Conservation (phyloP, 2,797 vertebrate species). For the Cynopterus sphinx region DNA sequence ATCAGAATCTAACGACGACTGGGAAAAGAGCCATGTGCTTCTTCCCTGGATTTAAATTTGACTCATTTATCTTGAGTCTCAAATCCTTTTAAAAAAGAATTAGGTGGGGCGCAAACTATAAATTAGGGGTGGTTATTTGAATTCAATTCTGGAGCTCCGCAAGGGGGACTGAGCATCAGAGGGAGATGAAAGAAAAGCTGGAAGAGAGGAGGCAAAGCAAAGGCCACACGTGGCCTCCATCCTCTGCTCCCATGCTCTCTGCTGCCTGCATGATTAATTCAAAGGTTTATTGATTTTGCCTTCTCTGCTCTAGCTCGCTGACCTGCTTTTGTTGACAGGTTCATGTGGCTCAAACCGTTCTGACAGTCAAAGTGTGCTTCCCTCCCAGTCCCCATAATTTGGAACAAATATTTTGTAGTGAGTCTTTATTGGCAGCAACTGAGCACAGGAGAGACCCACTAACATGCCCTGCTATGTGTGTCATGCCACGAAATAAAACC, state of each 20-base stretch:
- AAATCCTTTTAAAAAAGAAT: neutral
- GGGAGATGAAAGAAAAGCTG: neutral
- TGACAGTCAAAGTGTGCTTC: neutral
- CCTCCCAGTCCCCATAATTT: rapidly evolving
- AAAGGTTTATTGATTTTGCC: conserved; percentile 53
- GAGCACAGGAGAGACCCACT: neutral
- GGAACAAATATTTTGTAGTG: neutral
- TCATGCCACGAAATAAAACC: rapidly evolving
- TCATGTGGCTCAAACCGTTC: neutral
- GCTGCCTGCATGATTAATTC: conserved; percentile 34
- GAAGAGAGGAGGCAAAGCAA: neutral
- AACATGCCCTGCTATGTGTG: rapidly evolving
- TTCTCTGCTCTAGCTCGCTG: neutral
- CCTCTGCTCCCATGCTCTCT: neutral
- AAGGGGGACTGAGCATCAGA: rapidly evolving
- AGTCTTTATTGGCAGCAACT: neutral
- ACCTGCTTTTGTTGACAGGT: conserved; percentile 39
- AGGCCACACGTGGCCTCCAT: rapidly evolving
- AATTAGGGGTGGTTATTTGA: neutral
- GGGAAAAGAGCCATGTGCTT: neutral
- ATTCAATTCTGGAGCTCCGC: neutral
- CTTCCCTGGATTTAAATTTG: neutral
- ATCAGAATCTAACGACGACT: neutral
- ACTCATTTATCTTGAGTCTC: neutral
- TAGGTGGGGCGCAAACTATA: neutral